These are phyloP conservation scores for Stichodactyla helianthus DNA, from an alignment of 64 coral and sea anemone genomes.

Conservation along the genomic window DNA sequence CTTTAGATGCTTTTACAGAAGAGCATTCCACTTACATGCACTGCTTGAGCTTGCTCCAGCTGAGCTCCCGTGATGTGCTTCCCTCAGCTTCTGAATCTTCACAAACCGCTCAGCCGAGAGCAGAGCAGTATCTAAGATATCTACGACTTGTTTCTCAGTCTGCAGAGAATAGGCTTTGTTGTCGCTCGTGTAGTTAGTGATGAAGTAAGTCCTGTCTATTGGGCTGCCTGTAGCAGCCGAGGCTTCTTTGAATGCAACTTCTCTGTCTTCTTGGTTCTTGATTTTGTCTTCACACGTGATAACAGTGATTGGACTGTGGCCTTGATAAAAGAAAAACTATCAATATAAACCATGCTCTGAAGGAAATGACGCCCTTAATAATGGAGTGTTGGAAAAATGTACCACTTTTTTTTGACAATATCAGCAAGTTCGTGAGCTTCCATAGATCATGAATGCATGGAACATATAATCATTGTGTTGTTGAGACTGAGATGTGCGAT, in stretches of 20 bases:
- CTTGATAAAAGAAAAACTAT: not conserved
- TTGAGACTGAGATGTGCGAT: too few species aligned
- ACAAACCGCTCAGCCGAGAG: conserved; percentile 79
- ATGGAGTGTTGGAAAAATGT: too few species aligned
- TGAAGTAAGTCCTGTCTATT: conserved; percentile 67
- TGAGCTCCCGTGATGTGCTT: conserved; percentile 38
- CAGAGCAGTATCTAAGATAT: conserved; percentile 67
- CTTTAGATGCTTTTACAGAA: too few species aligned
- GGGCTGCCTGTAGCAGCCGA: conserved; percentile 54
- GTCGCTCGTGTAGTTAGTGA: conserved; percentile 65
- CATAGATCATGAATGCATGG: too few species aligned
- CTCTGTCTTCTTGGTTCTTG: conserved; percentile 34
- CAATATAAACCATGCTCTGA: not conserved
- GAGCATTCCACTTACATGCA: not conserved
- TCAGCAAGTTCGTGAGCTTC: too few species aligned
- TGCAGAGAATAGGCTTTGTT: conserved; percentile 18
- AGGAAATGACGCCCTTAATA: too few species aligned
- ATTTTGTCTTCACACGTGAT: conserved; percentile 71
- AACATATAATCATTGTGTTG: too few species aligned
- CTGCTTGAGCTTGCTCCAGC: not conserved
- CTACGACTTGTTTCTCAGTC: conserved; percentile 45
- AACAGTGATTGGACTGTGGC: conserved; percentile 71
- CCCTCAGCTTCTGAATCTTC: conserved; percentile 53
- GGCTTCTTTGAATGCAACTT: conserved; percentile 22
- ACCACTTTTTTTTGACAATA: too few species aligned